A percentile compares a stretch with the other conserved stretches of the same genome.
phyloP scores from a whole-genome alignment of 2,797 vertebrate genomes.

The Cottoperca gobio region DNA sequence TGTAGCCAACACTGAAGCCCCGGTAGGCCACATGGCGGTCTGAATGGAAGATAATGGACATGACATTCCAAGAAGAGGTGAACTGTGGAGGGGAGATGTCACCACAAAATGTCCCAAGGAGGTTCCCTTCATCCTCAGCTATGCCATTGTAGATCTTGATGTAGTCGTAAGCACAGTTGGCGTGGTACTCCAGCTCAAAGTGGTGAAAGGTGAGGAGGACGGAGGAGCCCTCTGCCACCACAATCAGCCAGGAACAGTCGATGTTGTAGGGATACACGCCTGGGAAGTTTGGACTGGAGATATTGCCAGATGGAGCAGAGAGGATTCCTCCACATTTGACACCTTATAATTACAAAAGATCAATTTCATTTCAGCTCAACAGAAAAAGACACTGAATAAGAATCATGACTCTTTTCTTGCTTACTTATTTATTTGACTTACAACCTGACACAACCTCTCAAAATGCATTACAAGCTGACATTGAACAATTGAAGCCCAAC shows the following conservation, averaged over 20 bases:
- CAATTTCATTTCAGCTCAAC: constrained; percentile 29
- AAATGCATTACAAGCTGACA: constrained; percentile 53
- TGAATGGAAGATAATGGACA: constrained; percentile 94
- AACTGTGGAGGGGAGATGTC: constrained; percentile 89
- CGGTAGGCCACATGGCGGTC: constrained; percentile 93
- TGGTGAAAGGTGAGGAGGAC: constrained; percentile 93
- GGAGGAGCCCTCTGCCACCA: constrained; percentile 95
- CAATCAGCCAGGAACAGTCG: constrained; percentile 94
- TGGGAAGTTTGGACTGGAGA: constrained; percentile 97
- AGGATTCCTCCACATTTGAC: constrained; percentile 98
- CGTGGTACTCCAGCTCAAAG: constrained; percentile 94
- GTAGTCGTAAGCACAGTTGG: constrained; percentile 92
- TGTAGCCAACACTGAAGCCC: constrained; percentile 92
- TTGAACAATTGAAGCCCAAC: constrained; percentile 50
- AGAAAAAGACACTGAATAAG: not conserved
- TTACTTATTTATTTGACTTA: constrained; percentile 23
- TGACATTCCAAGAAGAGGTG: constrained; percentile 96
- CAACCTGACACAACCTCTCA: constrained; percentile 30
- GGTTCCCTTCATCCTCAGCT: constrained; percentile 90
- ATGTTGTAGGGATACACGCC: constrained; percentile 93
- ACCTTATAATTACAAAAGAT: constrained; percentile 78
- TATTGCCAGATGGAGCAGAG: constrained; percentile 91
- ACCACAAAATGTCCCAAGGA: constrained; percentile 95
- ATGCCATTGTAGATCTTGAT: constrained; percentile 96
- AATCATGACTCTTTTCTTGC: constrained; percentile 7